phyloP scores from a whole-genome alignment of 2,797 vertebrate species.

The Pseudochirops corinnae region DNA sequence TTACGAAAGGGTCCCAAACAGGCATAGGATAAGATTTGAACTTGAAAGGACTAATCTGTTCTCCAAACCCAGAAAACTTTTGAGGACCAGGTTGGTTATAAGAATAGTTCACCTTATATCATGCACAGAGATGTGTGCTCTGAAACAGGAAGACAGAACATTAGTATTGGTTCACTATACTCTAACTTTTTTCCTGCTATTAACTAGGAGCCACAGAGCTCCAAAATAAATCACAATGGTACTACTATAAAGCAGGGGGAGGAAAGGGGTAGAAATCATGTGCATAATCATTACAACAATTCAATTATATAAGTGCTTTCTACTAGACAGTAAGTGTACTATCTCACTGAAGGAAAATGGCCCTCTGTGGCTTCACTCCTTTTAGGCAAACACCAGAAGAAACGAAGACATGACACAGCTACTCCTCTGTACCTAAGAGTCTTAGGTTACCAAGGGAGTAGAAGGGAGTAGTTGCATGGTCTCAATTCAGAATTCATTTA shows the following conservation, averaged over 20 bases:
- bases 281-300: neutral
- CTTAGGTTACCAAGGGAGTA: neutral
- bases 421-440: neutral
- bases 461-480: neutral
- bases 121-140: neutral
- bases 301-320: neutral
- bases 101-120: neutral
- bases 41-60: neutral
- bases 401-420: neutral
- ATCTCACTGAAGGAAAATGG: neutral
- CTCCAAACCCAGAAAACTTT: slow-evolving; percentile 11
- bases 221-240: neutral
- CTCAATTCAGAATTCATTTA: neutral
- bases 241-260: neutral
- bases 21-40: slow-evolving; percentile 34
- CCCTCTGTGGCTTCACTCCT: neutral
- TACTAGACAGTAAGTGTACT: neutral
- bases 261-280: neutral
- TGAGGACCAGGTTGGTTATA: neutral
- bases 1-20: slow-evolving; percentile 19
- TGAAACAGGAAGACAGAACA: neutral
- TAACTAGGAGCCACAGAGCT: neutral
- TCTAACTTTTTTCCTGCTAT: neutral
- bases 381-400: neutral
- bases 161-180: neutral